Base-by-base conservation (phyloP, 2,113 vertebrate genomes). In the Thunnus maccoyii region DNA sequence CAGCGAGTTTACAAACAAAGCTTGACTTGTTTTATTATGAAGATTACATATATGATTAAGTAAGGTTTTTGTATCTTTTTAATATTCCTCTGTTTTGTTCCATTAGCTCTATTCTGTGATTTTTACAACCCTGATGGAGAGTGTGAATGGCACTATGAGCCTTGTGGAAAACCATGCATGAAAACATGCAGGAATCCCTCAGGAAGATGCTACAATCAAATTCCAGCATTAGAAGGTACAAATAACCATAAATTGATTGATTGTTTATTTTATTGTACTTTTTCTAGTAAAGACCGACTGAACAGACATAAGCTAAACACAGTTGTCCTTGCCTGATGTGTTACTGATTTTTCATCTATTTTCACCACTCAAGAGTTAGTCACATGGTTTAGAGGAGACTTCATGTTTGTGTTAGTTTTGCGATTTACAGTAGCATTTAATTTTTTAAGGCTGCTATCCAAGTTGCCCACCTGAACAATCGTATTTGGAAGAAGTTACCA, bases 71-170 rank as follows among this genome's bases (percentile, higher is more conserved):
- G 36, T 41, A 41, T 41, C 4, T 17, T 75, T 2, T 27, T 25
- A 55, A 54, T 25, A 13, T 36, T 10, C 3, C 2, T 58, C 41
- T 47, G 27, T 81, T 16, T 54, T 72, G 0, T 72, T 75, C 74
- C 16, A 58, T 90, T 50, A 99, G 97, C 97, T 46, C 74, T 99
- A 0, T 97, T 98, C 92, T 99, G 97, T 13, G 97, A 98, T 86
- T 98, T 94, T 90, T 98, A 98, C 93, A 98, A 98, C 70, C 86
- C 94, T 2, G 55, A 94, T 50, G 97, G 95, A 27, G 90, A 93
- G 74, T 99, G 97, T 71, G 96, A 96, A 73, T 99, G 97, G 97
- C 97, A 97, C 75, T 99, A 98, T 80, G 91, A 95, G 48, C 93
- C 97, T 0, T 98, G 97, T 60, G 96, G 96, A 56, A 93, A 93